Evolutionary conservation across 2,113 vertebrate species (phyloP).

Genomic region (Sylvilagus bachmani): DNA sequence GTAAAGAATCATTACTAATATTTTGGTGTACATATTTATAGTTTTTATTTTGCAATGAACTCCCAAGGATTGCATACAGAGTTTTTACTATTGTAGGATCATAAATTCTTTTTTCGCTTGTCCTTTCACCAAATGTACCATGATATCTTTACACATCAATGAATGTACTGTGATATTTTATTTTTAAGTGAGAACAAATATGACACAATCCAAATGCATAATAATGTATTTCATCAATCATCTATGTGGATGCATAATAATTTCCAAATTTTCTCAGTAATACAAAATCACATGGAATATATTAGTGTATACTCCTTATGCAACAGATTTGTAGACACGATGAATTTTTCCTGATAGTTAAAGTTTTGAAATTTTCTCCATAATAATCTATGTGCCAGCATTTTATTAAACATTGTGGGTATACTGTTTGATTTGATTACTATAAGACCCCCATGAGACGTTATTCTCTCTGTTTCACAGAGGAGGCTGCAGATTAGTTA

Average conservation of each 20-base stretch:
- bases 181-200: conserved; percentile 21
- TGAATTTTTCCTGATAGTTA: neutral
- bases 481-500: neutral
- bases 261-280: conserved; percentile 53
- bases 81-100: conserved; percentile 22
- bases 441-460: neutral
- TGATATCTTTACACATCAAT: conserved; percentile 1
- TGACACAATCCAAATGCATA: conserved; percentile 30
- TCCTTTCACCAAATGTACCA: neutral
- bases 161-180: neutral
- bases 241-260: neutral
- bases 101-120: neutral
- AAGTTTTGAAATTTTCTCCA: neutral
- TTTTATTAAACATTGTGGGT: neutral
- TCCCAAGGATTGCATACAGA: neutral
- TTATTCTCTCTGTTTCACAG: neutral
- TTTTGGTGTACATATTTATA: conserved; percentile 4
- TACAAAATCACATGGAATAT: conserved; percentile 27
- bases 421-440: neutral
- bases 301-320: neutral
- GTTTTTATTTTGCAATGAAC: conserved; percentile 41
- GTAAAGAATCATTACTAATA: neutral
- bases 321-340: neutral
- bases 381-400: neutral
- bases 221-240: neutral